These are phyloP conservation scores for Drosophila siamana DNA, from an alignment of 2,888 invertebrate species.

Conservation along the genomic window DNA sequence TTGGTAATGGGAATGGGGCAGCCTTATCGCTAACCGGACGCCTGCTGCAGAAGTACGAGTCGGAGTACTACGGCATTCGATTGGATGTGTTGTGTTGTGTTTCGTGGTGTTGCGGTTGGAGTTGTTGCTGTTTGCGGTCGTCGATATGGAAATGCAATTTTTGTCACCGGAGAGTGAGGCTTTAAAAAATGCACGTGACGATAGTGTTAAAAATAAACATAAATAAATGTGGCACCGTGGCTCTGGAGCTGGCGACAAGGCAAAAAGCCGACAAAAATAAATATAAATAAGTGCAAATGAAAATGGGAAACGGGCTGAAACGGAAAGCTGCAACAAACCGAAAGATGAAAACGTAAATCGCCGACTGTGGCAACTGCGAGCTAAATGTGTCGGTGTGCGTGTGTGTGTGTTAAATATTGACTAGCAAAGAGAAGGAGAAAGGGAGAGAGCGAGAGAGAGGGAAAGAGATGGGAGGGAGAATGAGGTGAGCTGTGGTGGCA, in stretches of 20 bases:
- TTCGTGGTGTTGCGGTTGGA: not conserved
- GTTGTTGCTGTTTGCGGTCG: slow-evolving; percentile 12
- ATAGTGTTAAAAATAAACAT: slow-evolving; percentile 60
- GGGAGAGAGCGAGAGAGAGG: not conserved
- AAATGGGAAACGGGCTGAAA: slow-evolving; percentile 52
- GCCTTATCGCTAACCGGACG: slow-evolving; percentile 28
- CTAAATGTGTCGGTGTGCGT: slow-evolving; percentile 46
- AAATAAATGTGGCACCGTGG: slow-evolving; percentile 50
- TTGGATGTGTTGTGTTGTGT: not conserved
- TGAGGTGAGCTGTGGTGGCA: not conserved
- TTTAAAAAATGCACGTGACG: slow-evolving; percentile 62
- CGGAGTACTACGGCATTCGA: too few relatives aligned
- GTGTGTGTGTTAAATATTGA: slow-evolving; percentile 74
- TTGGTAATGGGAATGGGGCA: slow-evolving; percentile 18
- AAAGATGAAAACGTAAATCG: slow-evolving; percentile 73
- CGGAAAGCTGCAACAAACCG: slow-evolving; percentile 3
- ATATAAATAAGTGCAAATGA: slow-evolving; percentile 76
- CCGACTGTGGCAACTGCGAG: slow-evolving; percentile 46
- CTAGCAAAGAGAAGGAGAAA: slow-evolving; percentile 22
- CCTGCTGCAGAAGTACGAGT: slow-evolving; percentile 1
- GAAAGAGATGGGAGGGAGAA: too few relatives aligned
- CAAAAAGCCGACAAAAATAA: slow-evolving; percentile 59
- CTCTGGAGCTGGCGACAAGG: slow-evolving; percentile 6
- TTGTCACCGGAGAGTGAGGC: slow-evolving; percentile 25
- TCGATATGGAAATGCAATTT: slow-evolving; percentile 44